Base-by-base conservation (phyloP, 2,888 invertebrate species). In the Galerucella nymphaeae region DNA sequence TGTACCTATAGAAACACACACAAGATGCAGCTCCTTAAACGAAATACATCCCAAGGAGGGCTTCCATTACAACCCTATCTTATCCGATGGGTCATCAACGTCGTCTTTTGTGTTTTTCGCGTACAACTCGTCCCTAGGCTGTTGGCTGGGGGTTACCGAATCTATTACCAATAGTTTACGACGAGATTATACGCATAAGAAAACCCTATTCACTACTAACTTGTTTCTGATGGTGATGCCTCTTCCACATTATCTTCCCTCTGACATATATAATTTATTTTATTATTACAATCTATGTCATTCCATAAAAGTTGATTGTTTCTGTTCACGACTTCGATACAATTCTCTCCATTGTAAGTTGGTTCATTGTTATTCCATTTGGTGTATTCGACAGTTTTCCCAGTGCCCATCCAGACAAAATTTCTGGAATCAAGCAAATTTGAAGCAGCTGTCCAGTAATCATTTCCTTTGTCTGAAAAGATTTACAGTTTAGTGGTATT, bases 251-350 rank as follows among this genome's bases (percentile, higher is more conserved):
- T 2, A 20, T 63, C n/a, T 20, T 48, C 63, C 9, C 18, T 45
- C 45, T 72, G 72, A 58, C 72, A 72, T 38, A 72, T 72, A 67
- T 64, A 72, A 20, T 72, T 45, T 48, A 48, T 6, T 63, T 20
- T 16, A 0, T 1, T 41, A 4, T 16, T 16, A 13, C 72, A 72
- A 2, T 10, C 6, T 38, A 50, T 14, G 9, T 72, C 67, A 64
- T 67, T 72, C 72, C 72, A 72, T 11, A 64, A 16, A 14, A 72
- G n/a, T 14, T 62, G 62, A 10, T 67, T 64, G 8, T 64, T 45
- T 14, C 23, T 50, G 14, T 58, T 20, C 14, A 18, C 14, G 10
- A 72, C 0, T 41, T 67, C 38, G 16, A 72, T 38, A 16, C 72
- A 72, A 23, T 68, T 72, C 50, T 57, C 67, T 5, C 9, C 20